phyloP scores from a whole-genome alignment of 1,140 invertebrate species.

The Phymastichus coffea region DNA sequence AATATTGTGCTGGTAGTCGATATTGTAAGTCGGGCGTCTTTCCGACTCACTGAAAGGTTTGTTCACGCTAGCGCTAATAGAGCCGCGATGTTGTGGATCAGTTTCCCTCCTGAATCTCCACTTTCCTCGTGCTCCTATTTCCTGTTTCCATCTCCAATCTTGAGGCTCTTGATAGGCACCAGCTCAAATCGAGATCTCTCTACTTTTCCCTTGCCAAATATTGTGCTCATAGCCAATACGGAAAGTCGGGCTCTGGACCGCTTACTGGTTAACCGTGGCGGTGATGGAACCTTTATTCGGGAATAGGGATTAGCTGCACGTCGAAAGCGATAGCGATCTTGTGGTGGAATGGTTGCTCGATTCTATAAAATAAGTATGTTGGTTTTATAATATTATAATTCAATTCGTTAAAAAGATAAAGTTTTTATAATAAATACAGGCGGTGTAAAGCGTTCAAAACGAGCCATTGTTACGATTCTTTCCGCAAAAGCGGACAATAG shows the following conservation, averaged over 20 bases:
- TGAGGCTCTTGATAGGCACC: conserved; percentile 33
- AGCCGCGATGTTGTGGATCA: neutral
- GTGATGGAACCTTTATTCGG: neutral
- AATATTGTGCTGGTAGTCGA: neutral
- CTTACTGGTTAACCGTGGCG: neutral
- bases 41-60: neutral
- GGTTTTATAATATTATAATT: too few species aligned
- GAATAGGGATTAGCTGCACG: neutral
- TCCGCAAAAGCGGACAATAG: neutral
- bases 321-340: neutral
- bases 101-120: conserved; percentile 29
- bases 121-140: conserved; percentile 33
- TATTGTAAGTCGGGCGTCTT: neutral
- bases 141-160: conserved; percentile 34
- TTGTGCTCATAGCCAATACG: conserved; percentile 38
- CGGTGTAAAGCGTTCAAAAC: neutral
- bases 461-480: neutral
- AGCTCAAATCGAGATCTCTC: conserved; percentile 32
- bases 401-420: too few species aligned
- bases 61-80: neutral
- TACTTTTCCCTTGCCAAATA: conserved; percentile 35
- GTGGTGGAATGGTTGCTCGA: neutral
- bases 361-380: too few species aligned
- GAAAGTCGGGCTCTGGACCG: conserved; percentile 26
- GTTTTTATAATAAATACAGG: neutral